Conservation (phyloP, 2,797 vertebrate species). For the Macrochelys suwanniensis region DNA sequence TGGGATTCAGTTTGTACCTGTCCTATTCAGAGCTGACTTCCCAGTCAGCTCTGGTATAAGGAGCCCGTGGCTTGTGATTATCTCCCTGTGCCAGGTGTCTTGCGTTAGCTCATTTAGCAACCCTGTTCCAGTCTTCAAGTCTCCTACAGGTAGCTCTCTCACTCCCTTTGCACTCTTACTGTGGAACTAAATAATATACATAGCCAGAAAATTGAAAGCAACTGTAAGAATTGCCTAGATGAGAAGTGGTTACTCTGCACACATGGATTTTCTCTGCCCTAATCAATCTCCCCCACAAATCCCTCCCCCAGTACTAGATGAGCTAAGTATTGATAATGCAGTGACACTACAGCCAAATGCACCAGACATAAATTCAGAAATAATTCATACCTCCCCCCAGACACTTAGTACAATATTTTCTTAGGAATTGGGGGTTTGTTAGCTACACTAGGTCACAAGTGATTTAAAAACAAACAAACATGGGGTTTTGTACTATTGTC, state of each 20-base stretch:
- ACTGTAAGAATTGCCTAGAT: background rate
- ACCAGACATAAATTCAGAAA: background rate
- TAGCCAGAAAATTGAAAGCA: background rate
- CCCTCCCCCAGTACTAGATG: background rate
- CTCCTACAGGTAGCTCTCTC: background rate
- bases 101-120: background rate
- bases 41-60: background rate
- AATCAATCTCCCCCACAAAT: background rate
- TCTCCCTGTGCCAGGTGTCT: background rate
- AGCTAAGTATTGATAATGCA: background rate
- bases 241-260: background rate
- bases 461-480: background rate
- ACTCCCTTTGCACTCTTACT: background rate
- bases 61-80: background rate
- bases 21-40: background rate
- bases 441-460: background rate
- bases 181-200: background rate
- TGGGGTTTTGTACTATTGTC: background rate
- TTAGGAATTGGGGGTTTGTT: background rate
- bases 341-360: background rate
- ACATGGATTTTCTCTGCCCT: background rate
- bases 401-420: background rate
- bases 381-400: background rate
- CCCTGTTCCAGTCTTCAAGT: background rate
- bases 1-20: background rate